These are phyloP conservation scores for Nestor notabilis DNA, from an alignment of 2,113 vertebrate species.

Conservation along the genomic window DNA sequence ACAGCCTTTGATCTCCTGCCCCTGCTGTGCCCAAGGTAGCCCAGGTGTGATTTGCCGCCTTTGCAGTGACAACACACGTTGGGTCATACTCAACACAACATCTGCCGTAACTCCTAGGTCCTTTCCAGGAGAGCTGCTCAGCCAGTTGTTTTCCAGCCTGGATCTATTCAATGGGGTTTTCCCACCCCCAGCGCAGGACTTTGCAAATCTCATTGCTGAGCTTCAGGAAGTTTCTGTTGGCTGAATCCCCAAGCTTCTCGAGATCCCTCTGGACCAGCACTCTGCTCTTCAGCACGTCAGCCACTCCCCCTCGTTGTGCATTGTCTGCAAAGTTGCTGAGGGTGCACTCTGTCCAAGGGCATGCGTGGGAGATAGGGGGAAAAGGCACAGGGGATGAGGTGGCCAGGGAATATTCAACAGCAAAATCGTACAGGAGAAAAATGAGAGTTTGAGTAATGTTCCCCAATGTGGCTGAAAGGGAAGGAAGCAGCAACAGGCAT, in stretches of 20 bases:
- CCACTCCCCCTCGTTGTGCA: neutral
- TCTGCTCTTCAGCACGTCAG: neutral
- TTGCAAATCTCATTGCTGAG: neutral
- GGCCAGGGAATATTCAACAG: neutral
- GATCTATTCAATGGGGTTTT: neutral
- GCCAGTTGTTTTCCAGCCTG: neutral
- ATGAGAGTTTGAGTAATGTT: neutral
- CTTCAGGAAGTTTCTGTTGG: slow-evolving; percentile 9
- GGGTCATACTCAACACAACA: neutral
- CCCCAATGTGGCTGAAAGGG: neutral
- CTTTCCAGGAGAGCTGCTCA: neutral
- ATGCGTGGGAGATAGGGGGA: neutral
- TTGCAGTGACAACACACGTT: neutral
- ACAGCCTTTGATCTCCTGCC: neutral
- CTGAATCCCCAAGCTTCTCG: neutral
- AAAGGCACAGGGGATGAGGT: neutral
- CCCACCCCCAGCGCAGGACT: neutral
- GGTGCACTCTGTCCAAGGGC: neutral
- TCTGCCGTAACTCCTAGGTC: neutral
- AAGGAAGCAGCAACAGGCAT: neutral
- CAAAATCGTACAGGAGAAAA: neutral
- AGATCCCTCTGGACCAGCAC: neutral
- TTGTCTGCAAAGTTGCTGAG: neutral
- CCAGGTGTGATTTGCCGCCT: neutral
- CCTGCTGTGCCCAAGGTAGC: neutral